Percentiles rank a stretch among this genome's conserved stretches.
Conservation (phyloP, 2,888 invertebrate genomes). For the Caenorhabditis panamensis region DNA sequence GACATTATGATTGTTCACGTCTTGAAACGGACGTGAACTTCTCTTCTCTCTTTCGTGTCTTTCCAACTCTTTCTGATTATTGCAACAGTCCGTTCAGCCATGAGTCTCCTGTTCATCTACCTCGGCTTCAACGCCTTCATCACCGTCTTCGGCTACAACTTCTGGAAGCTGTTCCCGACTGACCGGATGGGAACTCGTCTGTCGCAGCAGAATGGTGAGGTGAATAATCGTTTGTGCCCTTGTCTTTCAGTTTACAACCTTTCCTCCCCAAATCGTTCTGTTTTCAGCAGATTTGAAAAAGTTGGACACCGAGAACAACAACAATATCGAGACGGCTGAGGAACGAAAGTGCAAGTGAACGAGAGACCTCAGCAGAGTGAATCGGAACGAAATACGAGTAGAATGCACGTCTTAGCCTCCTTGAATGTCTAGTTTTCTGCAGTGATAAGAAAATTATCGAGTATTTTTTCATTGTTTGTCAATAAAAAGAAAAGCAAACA, state of each 20-base stretch:
- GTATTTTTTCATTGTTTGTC: neutral
- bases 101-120: slow-evolving; percentile 41
- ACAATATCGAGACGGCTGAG: slow-evolving; percentile 25
- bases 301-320: slow-evolving; percentile 37
- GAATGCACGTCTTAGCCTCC: slow-evolving; percentile 19
- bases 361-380: neutral
- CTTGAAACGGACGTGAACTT: too few species aligned
- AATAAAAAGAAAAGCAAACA: neutral
- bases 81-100: neutral
- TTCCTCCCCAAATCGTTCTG: neutral
- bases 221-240: slow-evolving; percentile 39
- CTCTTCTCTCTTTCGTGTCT: too few species aligned
- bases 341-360: slow-evolving; percentile 42
- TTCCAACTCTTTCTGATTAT: neutral
- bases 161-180: slow-evolving; percentile 52
- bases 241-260: neutral
- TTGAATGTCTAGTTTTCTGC: slow-evolving; percentile 9
- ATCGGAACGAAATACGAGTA: slow-evolving; percentile 35
- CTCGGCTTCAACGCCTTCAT: slow-evolving; percentile 44
- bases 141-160: slow-evolving; percentile 53
- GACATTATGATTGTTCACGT: neutral
- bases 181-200: slow-evolving; percentile 35
- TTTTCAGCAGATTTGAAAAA: slow-evolving; percentile 40
- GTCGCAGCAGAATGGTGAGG: slow-evolving; percentile 53
- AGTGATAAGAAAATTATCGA: neutral